A percentile compares a stretch with the other conserved stretches of the same genome.
Conservation (phyloP, 2,113 vertebrate species). For the Falco punctatus region DNA sequence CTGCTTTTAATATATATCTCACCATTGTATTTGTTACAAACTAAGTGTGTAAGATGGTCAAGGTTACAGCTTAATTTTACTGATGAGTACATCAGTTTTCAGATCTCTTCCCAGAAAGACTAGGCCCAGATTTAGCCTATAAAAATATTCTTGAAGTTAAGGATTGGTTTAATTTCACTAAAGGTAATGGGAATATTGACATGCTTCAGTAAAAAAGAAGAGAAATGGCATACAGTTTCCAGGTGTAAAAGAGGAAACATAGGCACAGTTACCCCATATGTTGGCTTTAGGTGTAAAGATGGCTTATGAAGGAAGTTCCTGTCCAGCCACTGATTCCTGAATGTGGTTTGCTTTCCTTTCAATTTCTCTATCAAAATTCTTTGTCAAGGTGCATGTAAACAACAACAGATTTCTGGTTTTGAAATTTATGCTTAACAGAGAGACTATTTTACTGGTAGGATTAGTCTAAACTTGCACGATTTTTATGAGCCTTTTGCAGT, state of each 20-base stretch:
- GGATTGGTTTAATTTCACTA: neutral
- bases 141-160: neutral
- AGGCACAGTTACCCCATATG: fast-evolving
- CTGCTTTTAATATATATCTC: neutral
- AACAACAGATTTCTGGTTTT: neutral
- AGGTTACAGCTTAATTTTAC: neutral
- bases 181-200: neutral
- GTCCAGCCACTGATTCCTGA: neutral
- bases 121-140: neutral
- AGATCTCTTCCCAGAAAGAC: neutral
- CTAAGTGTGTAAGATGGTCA: neutral
- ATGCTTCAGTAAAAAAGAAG: neutral
- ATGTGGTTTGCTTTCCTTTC: neutral
- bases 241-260: neutral
- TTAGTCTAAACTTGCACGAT: neutral
- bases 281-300: neutral
- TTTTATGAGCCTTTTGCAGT: neutral
- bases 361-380: neutral
- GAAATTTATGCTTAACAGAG: neutral
- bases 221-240: neutral
- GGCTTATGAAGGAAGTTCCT: neutral
- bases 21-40: neutral
- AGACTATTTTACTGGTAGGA: neutral
- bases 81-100: neutral
- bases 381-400: neutral